Evolutionary conservation across 2,797 vertebrate genomes (phyloP), one percentile per base, ranked within the genome.

Genomic region (Vireo griseus): DNA sequence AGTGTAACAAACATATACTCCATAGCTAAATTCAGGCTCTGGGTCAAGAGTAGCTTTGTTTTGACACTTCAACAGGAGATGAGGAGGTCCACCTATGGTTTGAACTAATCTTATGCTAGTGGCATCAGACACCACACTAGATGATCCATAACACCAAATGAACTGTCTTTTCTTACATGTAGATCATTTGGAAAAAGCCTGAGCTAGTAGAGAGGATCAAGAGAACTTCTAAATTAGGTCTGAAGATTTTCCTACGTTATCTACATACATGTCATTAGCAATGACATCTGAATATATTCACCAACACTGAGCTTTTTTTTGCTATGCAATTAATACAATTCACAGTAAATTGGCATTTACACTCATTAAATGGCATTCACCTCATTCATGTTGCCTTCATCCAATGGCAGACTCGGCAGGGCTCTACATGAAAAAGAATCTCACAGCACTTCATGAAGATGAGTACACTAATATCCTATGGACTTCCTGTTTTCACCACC

Each of bases 331-430:
- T 31, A 48, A 52, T n/a, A 58, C 17, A 50, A 50, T 33, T 85
- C 26, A 67, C 44, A 54, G 52, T 37, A 58, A 57, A 76, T 20
- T 39, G 12, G 11, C 25, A 84, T 14, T 52, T 44, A 45, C 26
- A 71, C 21, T 54, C 1, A 0, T 22, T 63, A 25, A 86, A 39
- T 11, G 6, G 5, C 28, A 78, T 31, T 73, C 67, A 78, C 22
- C 16, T 84, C 57, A 33, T 11, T 47, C 13, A 10, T 37, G n/a
- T 4, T 63, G 48, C 20, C 69, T 44, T 51, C 45, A 22, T 18
- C 45, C 0, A 2, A 44, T 5, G 17, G 65, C 40, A 58, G 13
- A 35, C 19, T 25, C 4, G 0, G 6, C 5, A 66, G 31, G 33
- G 28, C 7, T 58, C 58, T 26, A 87, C 6, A 18, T 13, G 13